Conservation (phyloP, 2,888 invertebrate species). For the Shargacucullia verbasci region DNA sequence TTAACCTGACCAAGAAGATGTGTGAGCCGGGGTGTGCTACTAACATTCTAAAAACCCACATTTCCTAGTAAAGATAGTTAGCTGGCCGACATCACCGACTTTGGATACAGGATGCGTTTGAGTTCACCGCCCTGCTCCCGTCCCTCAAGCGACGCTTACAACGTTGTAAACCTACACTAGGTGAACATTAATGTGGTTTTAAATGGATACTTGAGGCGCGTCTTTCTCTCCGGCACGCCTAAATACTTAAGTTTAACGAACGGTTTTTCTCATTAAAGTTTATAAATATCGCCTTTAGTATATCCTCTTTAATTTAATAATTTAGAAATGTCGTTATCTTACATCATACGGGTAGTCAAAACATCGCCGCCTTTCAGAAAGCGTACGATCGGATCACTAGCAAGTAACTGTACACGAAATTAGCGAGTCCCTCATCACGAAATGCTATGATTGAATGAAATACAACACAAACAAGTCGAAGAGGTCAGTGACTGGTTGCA, state of each 20-base stretch:
- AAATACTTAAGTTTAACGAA: conserved; percentile 48
- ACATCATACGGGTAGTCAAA: conserved; percentile 50
- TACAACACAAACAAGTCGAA: conserved; percentile 70
- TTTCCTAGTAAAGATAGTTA: conserved; percentile 82
- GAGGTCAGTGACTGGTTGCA: conserved; percentile 83
- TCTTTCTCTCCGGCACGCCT: conserved; percentile 55
- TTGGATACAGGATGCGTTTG: conserved; percentile 83
- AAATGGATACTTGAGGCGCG: conserved; percentile 66
- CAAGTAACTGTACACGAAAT: conserved; percentile 62
- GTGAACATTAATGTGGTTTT: conserved; percentile 77
- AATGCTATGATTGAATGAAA: conserved; percentile 72
- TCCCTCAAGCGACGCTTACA: conserved; percentile 62
- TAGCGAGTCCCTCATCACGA: conserved; percentile 66
- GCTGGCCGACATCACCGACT: conserved; percentile 78
- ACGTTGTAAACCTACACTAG: conserved; percentile 77
- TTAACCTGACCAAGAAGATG: conserved; percentile 79
- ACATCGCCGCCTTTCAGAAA: conserved; percentile 68
- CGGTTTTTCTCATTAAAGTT: conserved; percentile 28
- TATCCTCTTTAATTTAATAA: conserved; percentile 32
- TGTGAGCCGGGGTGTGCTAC: conserved; percentile 76
- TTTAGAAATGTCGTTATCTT: conserved; percentile 41
- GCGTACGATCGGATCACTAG: conserved; percentile 64
- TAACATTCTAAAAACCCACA: conserved; percentile 84
- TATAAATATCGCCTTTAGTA: conserved; percentile 22
- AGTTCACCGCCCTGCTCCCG: conserved; percentile 80